A percentile compares a stretch with the other conserved stretches of the same genome.
Evolutionary conservation across 2,888 invertebrate species (phyloP).

Genomic region (Maniola hyperantus): DNA sequence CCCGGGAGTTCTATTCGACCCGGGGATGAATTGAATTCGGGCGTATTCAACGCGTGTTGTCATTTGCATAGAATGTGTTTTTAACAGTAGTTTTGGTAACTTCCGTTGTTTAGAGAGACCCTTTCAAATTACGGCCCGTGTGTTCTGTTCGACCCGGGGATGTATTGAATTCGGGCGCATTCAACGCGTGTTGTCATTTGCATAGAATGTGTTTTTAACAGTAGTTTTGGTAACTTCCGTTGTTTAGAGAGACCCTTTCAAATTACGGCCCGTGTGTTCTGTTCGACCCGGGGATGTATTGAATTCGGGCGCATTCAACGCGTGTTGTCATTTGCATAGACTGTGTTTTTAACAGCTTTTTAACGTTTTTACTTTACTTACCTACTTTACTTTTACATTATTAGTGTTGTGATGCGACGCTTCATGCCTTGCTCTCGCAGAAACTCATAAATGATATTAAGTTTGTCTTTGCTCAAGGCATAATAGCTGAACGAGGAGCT

Average conservation of each 20-base stretch:
- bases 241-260: conserved; percentile 13
- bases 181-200: neutral
- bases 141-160: neutral
- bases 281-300: neutral
- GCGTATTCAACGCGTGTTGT: neutral
- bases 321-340: neutral
- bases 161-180: conserved; percentile 7
- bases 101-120: conserved; percentile 6
- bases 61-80: neutral
- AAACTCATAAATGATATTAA: conserved; percentile 2
- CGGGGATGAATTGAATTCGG: conserved; percentile 7
- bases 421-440: neutral
- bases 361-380: no score
- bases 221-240: neutral
- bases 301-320: neutral
- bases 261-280: conserved; percentile 6
- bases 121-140: conserved; percentile 15
- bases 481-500: neutral
- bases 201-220: neutral
- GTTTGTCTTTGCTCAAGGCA: conserved; percentile 3
- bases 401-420: neutral
- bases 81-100: neutral
- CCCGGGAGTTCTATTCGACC: neutral
- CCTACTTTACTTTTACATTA: no score
- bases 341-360: conserved; percentile 1